Base-by-base conservation (phyloP, 2,888 invertebrate genomes). In the Drosophila helvetica region DNA sequence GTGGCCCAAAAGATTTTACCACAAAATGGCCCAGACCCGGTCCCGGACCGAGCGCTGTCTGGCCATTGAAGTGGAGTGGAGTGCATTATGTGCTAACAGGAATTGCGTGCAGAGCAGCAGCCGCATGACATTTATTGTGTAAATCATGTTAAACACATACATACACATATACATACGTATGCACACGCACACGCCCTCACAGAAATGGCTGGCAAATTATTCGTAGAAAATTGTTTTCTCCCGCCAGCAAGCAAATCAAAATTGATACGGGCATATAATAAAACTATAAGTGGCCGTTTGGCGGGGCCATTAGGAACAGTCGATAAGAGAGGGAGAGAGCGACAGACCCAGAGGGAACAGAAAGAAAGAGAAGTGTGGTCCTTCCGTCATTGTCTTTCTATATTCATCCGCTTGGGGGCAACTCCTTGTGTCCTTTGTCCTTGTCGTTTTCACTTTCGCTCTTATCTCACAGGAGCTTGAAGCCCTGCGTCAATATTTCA, bases 271-370 rank as follows among this genome's bases (percentile, higher is more conserved):
- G 55, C 50, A 70, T 15, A 60, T 86, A 83, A 88, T 77, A 86
- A 83, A 88, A 83, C 83, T 80, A 86, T 86, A 86, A 88, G 88
- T 86, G 84, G 74, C 79, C 75, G 77, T 86, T 81, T 80, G 75
- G 64, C 56, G 70, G 64, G 67, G 71, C 86, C 79, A 86, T 88
- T 88, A 80, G 74, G 76, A 68, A 46, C 74, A 76, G 70, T 86
- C 74, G 78, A 78, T 78, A 84, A 73, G 62, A 51, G 19, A n/a
- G 45, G 22, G 33, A 25, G 48, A 19, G 19, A 18, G 50, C 15
- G 10, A 18, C 3, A 27, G 17, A 33, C 12, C 8, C 5, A 18
- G 59, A 6, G 33, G 12, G 15, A 6, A 10, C 15, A 9, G 25
- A 17, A 10, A 10, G 18, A 18, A 66, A 17, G 43, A 18, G 10